Percentiles rank a stretch among this genome's conserved stretches.
Evolutionary conservation across 2,113 vertebrate genomes (phyloP).

Genomic region (Tupaia chinensis): DNA sequence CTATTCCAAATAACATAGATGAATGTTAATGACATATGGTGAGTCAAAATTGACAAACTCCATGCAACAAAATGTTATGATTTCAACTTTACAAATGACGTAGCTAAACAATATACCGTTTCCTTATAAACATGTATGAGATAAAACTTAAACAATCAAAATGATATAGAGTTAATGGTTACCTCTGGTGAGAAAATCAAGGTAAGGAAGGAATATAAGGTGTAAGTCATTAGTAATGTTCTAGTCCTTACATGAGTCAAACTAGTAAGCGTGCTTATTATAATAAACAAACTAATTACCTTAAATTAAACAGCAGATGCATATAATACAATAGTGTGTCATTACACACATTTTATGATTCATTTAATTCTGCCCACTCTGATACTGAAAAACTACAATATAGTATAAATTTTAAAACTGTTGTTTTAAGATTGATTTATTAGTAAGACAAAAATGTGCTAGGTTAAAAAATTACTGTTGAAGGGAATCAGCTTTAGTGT

Average conservation of each 20-base stretch:
- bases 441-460: slow-evolving; percentile 20
- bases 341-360: slow-evolving; percentile 25
- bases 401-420: background rate
- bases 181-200: background rate
- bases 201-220: background rate
- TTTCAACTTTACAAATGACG: background rate
- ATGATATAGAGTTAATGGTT: background rate
- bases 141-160: slow-evolving; percentile 4
- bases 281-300: slow-evolving; percentile 9
- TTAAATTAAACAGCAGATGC: background rate
- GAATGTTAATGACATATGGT: background rate
- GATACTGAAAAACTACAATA: background rate
- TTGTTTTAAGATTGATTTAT: background rate
- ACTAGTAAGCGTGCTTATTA: background rate
- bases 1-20: background rate
- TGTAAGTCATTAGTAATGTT: background rate
- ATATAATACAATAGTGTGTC: background rate
- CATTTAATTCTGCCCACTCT: background rate
- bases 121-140: background rate
- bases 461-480: background rate
- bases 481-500: no score
- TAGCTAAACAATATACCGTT: background rate
- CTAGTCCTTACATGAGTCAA: background rate
- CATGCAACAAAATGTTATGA: background rate
- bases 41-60: slow-evolving; percentile 2